Evolutionary conservation across 2,113 vertebrate genomes (phyloP).

Genomic region (Cercocebus atys): DNA sequence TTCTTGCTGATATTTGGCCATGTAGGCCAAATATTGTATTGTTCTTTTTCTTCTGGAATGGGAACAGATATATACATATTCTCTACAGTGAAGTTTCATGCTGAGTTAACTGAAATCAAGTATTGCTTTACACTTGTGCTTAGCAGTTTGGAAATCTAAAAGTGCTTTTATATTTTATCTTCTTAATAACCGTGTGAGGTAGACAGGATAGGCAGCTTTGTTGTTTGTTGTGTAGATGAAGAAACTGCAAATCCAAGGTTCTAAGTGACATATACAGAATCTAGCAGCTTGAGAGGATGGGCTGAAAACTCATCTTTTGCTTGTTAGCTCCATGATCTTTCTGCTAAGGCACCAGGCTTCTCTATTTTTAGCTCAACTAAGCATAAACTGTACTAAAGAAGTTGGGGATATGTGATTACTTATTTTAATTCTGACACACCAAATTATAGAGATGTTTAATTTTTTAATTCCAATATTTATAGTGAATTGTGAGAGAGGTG

Average conservation of each 20-base stretch:
- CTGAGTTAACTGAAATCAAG: background rate
- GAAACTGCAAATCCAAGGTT: background rate
- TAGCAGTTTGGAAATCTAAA: background rate
- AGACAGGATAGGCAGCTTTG: background rate
- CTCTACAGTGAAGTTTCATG: background rate
- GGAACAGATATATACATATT: background rate
- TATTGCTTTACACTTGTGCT: background rate
- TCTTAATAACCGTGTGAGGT: background rate
- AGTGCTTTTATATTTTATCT: background rate
- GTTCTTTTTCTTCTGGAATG: background rate
- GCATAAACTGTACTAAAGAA: background rate
- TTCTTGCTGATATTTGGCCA: background rate
- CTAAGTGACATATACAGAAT: background rate
- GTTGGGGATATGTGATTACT: background rate
- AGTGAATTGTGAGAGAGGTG: background rate
- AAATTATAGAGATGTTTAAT: background rate
- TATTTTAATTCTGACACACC: constrained; percentile 4
- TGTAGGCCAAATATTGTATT: background rate
- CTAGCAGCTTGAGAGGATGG: background rate
- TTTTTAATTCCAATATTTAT: background rate
- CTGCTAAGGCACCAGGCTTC: background rate
- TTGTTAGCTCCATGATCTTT: background rate
- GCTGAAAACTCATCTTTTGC: background rate
- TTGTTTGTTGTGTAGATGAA: background rate
- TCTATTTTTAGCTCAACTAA: background rate